Conservation (phyloP, 2,113 vertebrate species). For the Sphyrna mokarran region DNA sequence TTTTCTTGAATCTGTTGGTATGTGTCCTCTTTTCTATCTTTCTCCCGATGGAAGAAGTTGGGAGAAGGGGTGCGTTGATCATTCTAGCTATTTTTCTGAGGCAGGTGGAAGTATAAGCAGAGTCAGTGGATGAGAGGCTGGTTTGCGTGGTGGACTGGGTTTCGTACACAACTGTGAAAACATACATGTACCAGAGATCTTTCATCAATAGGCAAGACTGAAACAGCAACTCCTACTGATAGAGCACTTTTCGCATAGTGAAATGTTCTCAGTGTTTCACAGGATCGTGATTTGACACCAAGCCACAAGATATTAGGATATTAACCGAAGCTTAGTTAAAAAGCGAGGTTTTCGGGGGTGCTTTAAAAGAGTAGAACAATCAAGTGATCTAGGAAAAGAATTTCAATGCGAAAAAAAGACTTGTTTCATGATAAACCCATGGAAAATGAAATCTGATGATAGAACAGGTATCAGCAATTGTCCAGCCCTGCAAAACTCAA, state of each 20-base stretch:
- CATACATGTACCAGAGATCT: neutral
- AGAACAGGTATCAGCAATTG: neutral
- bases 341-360: neutral
- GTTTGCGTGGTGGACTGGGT: too few relatives aligned
- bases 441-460: neutral
- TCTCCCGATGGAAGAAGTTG: too few relatives aligned
- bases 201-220: neutral
- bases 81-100: too few relatives aligned
- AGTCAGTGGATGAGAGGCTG: too few relatives aligned
- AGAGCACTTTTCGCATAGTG: neutral
- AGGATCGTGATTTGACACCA: neutral
- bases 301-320: neutral
- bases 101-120: too few relatives aligned
- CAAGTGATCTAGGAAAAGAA: neutral
- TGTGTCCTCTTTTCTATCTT: too few relatives aligned
- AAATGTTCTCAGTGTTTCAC: neutral
- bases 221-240: neutral
- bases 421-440: neutral
- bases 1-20: too few relatives aligned
- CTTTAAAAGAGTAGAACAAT: neutral
- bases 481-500: neutral
- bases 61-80: too few relatives aligned
- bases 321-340: neutral
- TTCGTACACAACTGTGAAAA: neutral
- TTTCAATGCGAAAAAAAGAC: neutral